Base-by-base conservation (phyloP, 2,113 vertebrate genomes). In the Pelusios castaneus region DNA sequence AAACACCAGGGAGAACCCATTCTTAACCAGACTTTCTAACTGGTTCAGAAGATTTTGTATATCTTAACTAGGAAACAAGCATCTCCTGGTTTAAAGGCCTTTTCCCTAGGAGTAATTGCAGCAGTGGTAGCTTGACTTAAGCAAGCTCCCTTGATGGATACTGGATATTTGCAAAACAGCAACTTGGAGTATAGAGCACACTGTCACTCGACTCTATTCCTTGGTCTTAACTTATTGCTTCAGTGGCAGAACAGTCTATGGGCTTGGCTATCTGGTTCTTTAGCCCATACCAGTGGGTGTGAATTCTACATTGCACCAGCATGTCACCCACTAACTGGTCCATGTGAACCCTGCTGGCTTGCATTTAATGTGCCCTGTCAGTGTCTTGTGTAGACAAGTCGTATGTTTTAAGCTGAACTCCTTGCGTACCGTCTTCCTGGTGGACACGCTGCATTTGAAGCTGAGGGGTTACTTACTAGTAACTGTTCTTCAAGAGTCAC, bases 1-100 rank as follows among this genome's bases (percentile, higher is more conserved):
- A 2, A 4, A 2, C 0, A 6, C 38, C 63, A 31, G 12, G 79
- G 19, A 80, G 21, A 4, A 83, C 8, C 12, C 55, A 14, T 38
- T 67, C 43, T 24, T 13, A 76, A 45, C 38, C 43, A 45, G 73
- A 9, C 41, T 75, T 43, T 43, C 22, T 10, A 8, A 43, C 22
- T 43, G 22, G 38, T 13, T 75, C 10, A 75, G 56, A 58, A 58
- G 70, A 75, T 43, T 38, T n/a, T 75, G 22, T 75, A 25, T 5
- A 43, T 75, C 22, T 73, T 41, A 21, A 21, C 67, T 41, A 41
- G 9, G 22, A 63, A 34, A 63, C 31, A 1, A 70, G 63, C 19
- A 70, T 70, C 63, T 70, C 19, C n/a, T 70, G n/a, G 7, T 67
- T 67, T 17, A 67, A n/a, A 67, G 16, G n/a, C 60, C 63, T 8